These are phyloP conservation scores for Cheirogaleus medius DNA, from an alignment of 2,113 vertebrate genomes.

Conservation along the genomic window DNA sequence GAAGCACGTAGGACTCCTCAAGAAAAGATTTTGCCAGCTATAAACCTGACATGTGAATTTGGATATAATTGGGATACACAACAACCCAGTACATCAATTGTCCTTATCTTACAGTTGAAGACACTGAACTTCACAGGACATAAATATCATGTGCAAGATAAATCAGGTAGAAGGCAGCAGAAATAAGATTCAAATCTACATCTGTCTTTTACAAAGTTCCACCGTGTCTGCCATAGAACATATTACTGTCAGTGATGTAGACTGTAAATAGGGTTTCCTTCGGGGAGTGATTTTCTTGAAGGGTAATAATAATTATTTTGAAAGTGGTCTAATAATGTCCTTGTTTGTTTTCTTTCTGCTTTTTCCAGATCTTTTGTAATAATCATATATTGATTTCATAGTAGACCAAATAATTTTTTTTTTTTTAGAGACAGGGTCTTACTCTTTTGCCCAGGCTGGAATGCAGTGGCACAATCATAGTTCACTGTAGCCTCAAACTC, in stretches of 20 bases:
- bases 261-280: background rate
- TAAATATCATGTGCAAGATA: background rate
- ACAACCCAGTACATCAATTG: background rate
- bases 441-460: too few relatives aligned
- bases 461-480: too few relatives aligned
- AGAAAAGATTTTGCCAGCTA: background rate
- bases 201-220: background rate
- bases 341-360: background rate
- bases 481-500: too few relatives aligned
- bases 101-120: background rate
- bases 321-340: background rate
- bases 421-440: too few relatives aligned
- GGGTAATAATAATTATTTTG: background rate
- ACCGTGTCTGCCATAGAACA: background rate
- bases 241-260: background rate
- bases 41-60: background rate
- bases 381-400: background rate
- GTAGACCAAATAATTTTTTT: background rate
- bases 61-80: background rate
- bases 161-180: background rate
- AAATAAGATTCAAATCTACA: background rate
- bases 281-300: background rate
- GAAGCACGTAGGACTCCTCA: background rate
- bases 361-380: background rate
- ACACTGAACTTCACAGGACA: background rate